Percentiles rank a stretch among this genome's conserved stretches.
These are phyloP conservation scores for Sarcophaga peregrina DNA, from an alignment of 1,140 invertebrate genomes.

Conservation along the genomic window DNA sequence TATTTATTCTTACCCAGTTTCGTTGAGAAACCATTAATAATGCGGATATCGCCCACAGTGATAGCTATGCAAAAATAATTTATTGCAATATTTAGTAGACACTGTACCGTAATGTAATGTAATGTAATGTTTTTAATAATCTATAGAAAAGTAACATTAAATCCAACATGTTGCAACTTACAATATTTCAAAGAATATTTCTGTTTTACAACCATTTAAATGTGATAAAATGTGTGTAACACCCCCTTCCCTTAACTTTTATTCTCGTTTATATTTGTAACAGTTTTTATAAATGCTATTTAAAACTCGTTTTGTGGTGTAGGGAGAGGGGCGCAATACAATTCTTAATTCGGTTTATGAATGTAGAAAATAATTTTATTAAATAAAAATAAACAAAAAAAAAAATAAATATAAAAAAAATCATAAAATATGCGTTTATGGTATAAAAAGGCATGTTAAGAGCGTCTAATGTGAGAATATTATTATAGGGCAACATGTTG, in stretches of 20 bases:
- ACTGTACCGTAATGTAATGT: neutral
- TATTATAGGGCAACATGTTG: conserved; percentile 7
- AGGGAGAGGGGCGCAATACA: neutral
- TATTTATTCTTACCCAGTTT: too few relatives aligned
- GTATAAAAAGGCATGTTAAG: neutral
- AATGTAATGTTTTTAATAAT: neutral
- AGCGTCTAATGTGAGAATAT: conserved; percentile 11
- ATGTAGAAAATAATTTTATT: conserved; percentile 2
- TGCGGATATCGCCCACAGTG: too few relatives aligned
- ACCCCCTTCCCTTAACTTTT: neutral
- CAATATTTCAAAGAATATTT: neutral
- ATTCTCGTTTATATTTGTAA: neutral
- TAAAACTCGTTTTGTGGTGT: neutral
- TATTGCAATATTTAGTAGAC: neutral
- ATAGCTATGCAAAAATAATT: too few relatives aligned
- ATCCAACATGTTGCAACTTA: conserved; percentile 8
- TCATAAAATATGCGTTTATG: neutral
- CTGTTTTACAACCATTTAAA: neutral
- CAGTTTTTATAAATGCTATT: neutral
- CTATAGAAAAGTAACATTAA: neutral
- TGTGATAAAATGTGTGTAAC: neutral
- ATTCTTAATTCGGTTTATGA: neutral
- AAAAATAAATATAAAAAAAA: neutral
- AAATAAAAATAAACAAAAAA: neutral
- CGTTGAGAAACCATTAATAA: too few relatives aligned